Evolutionary conservation across 2,113 vertebrate species (phyloP).

Genomic region (Equus przewalskii): DNA sequence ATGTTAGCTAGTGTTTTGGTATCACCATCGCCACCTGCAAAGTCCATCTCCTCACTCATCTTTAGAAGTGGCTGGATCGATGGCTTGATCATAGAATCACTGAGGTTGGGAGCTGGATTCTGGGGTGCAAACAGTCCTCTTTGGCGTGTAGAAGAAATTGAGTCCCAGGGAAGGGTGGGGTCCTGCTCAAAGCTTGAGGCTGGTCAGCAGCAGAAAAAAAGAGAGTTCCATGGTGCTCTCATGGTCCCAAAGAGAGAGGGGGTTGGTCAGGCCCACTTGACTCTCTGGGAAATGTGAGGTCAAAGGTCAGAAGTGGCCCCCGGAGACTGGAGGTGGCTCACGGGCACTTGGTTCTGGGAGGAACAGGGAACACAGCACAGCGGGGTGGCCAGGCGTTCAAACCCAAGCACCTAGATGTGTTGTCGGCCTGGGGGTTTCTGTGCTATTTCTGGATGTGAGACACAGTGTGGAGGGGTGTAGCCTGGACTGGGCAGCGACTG

Average conservation of each 20-base stretch:
- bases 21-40: background rate
- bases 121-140: background rate
- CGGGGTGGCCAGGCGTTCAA: background rate
- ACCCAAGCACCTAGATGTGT: background rate
- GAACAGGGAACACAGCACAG: background rate
- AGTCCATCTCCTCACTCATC: background rate
- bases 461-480: background rate
- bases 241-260: background rate
- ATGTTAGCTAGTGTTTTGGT: background rate
- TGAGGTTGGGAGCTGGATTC: background rate
- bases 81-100: background rate
- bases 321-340: background rate
- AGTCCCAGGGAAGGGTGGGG: background rate
- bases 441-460: background rate
- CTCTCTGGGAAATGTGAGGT: background rate
- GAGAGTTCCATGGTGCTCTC: background rate
- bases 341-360: background rate
- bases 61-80: background rate
- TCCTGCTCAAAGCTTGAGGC: background rate
- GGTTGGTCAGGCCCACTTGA: background rate
- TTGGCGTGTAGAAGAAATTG: background rate
- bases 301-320: background rate
- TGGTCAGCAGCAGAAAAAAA: background rate
- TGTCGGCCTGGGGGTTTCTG: background rate
- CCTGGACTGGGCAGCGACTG: accelerated